Base-by-base conservation (phyloP, 1,140 invertebrate species). In the Cephus cinctus region DNA sequence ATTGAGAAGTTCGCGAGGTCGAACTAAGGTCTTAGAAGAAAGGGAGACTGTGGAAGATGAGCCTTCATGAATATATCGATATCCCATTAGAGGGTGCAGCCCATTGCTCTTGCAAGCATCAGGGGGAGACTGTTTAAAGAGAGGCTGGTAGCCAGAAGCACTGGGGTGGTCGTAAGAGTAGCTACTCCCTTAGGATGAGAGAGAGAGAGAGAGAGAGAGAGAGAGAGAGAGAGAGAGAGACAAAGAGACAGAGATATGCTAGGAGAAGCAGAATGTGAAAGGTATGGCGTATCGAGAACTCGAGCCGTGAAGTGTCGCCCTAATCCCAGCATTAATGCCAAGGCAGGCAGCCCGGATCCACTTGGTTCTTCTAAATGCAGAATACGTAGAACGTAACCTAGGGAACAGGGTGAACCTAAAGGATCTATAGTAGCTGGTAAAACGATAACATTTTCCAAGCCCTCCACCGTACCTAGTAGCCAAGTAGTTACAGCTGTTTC, bases 61-160 rank as follows among this genome's bases (percentile, higher is more conserved):
- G 56, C 35, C 51, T 55, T 59, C 53, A 67, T 66, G 67, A 69
- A 69, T 69, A 69, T 65, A 69, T 69, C 67, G 67, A 69, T 69
- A 69, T 66, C 63, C 65, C 65, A 66, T 69, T 69, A 69, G 61
- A 63, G 52, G 47, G 41, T 34, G 55, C 41, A 35, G 22, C 40
- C 46, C 32, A 23, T 25, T 38, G 44, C 36, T 36, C 32, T 31
- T 9, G 38, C 5, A 21, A n/a, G 35, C 16, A 18, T 36, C 21
- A 22, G 11, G 31, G 25, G 9, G 44, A 47, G 8, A 35, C 47
- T 67, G 64, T 68, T 68, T 67, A 59, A 65, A 63, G 58, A 65
- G 65, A 52, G 49, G 47, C 6, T 42, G 2, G 20, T 20, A 6
- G 21, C 12, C 22, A 11, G 5, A 23, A 5, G 11, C n/a, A 11